Evolutionary conservation across 2,113 vertebrate genomes (phyloP).

Genomic region (Brachypteracias leptosomus): DNA sequence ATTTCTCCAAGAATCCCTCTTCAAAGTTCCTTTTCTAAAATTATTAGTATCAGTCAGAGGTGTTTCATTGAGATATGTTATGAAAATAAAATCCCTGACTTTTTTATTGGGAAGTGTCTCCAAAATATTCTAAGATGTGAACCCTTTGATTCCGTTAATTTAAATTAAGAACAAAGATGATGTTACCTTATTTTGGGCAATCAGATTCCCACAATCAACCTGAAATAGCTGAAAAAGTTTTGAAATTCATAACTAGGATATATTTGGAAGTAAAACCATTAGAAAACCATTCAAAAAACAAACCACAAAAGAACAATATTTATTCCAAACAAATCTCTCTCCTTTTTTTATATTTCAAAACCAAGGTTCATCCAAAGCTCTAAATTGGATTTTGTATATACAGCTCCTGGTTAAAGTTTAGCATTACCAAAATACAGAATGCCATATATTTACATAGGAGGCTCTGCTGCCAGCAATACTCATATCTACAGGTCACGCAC

Average conservation of each 20-base stretch:
- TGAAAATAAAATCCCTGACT: background rate
- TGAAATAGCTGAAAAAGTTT: background rate
- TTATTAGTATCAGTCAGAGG: background rate
- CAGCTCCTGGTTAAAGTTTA: background rate
- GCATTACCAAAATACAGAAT: background rate
- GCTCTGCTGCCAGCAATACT: background rate
- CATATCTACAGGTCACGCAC: rapidly evolving
- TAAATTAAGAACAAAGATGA: background rate
- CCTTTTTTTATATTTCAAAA: background rate
- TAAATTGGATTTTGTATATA: background rate
- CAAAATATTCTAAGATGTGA: background rate
- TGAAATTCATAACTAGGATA: background rate
- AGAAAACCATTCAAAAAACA: background rate
- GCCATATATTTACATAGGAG: background rate
- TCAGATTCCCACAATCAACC: background rate
- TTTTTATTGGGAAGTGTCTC: background rate
- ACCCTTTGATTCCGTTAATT: background rate
- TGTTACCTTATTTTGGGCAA: background rate
- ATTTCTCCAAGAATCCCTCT: background rate
- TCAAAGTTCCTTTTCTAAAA: background rate
- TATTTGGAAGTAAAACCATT: background rate
- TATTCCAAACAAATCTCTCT: background rate
- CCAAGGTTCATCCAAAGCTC: background rate
- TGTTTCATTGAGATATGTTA: background rate
- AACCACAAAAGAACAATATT: background rate